phyloP scores from a whole-genome alignment of 2,888 invertebrate genomes.

The Thelaira solivaga region DNA sequence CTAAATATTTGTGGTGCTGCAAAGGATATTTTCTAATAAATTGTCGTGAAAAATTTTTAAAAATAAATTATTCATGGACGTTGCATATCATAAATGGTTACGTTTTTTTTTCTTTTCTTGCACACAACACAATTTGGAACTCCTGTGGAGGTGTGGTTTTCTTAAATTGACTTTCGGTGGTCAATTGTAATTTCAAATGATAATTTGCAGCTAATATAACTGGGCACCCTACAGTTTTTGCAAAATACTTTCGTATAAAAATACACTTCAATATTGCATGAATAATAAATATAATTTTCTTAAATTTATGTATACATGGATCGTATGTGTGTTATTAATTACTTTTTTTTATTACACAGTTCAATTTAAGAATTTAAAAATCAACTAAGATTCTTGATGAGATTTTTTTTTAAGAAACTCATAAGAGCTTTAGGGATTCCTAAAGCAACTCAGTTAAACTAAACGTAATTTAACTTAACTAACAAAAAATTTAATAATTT shows the following conservation, averaged over 20 bases:
- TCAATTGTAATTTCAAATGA: slow-evolving; percentile 44
- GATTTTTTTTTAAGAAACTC: no score
- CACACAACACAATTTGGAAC: background rate
- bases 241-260: background rate
- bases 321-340: no score
- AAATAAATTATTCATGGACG: slow-evolving; percentile 45
- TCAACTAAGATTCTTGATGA: no score
- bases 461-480: no score
- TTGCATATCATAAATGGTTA: slow-evolving; percentile 20
- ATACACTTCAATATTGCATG: background rate
- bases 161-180: slow-evolving; percentile 40
- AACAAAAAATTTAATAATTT: no score
- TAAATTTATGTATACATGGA: no score
- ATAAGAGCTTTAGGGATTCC: no score
- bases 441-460: no score
- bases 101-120: no score
- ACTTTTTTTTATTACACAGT: no score
- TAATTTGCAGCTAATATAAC: slow-evolving; percentile 24
- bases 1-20: slow-evolving; percentile 20
- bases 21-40: slow-evolving; percentile 50
- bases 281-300: background rate
- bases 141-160: slow-evolving; percentile 57
- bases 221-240: slow-evolving; percentile 23
- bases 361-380: no score
- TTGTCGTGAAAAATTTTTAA: slow-evolving; percentile 38